These are phyloP conservation scores for Crenichthys baileyi DNA, from an alignment of 2,797 vertebrate species.

Conservation along the genomic window DNA sequence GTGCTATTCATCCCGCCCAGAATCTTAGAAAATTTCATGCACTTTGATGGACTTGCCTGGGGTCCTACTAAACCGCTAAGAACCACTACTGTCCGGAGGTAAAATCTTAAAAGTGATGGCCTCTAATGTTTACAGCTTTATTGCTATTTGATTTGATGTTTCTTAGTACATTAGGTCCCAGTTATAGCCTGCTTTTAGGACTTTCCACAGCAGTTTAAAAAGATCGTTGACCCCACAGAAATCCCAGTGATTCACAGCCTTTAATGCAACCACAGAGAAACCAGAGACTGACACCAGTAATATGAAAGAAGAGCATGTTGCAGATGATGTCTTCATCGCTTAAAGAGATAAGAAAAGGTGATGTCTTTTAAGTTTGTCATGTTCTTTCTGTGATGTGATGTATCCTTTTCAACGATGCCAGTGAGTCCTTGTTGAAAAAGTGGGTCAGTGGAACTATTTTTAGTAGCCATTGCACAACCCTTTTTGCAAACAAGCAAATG, in stretches of 20 bases:
- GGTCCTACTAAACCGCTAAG: neutral
- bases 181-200: neutral
- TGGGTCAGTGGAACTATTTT: conserved; percentile 83
- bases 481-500: conserved; percentile 74
- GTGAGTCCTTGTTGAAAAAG: conserved; percentile 71
- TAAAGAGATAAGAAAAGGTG: conserved; percentile 31
- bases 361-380: conserved; percentile 43
- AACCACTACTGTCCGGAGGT: neutral
- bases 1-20: neutral
- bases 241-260: conserved; percentile 17
- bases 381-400: conserved; percentile 58
- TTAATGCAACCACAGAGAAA: conserved; percentile 14
- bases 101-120: neutral
- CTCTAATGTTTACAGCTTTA: neutral
- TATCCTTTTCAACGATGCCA: conserved; percentile 68
- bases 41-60: neutral
- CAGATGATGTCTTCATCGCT: conserved; percentile 36
- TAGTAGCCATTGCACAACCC: conserved; percentile 69
- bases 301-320: conserved; percentile 24
- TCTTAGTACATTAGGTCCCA: neutral
- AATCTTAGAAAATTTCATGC: neutral
- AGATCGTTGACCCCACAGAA: conserved; percentile 6
- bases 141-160: neutral
- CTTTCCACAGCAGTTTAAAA: conserved; percentile 24
- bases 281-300: conserved; percentile 15